These are phyloP conservation scores for Drosophila macrothrix DNA, from an alignment of 2,888 invertebrate species.

Conservation along the genomic window DNA sequence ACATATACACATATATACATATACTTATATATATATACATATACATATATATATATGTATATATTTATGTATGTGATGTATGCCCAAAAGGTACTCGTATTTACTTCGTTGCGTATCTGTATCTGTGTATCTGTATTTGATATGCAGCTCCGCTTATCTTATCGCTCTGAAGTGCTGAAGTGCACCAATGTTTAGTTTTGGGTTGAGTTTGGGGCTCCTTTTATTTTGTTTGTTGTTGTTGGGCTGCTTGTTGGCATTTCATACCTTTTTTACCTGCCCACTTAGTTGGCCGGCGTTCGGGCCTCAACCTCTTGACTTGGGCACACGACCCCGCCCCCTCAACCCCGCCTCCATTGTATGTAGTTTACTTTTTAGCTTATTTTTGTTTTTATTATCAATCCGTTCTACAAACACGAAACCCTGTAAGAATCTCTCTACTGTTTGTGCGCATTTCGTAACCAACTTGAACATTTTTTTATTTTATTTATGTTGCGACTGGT, in stretches of 20 bases:
- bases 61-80: not conserved
- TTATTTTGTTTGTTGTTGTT: conserved; percentile 14
- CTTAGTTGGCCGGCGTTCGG: conserved; percentile 46
- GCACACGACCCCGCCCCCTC: conserved; percentile 33
- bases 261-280: conserved; percentile 61
- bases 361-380: conserved; percentile 27
- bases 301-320: conserved; percentile 75
- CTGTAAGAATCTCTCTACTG: conserved; percentile 31
- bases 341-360: not conserved
- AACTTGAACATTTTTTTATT: conserved; percentile 17
- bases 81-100: conserved; percentile 41
- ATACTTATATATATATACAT: not conserved
- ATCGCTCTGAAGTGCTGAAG: conserved; percentile 61
- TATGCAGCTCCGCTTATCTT: conserved; percentile 66
- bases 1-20: conserved; percentile 1
- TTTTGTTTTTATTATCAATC: conserved; percentile 58
- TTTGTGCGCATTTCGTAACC: conserved; percentile 60
- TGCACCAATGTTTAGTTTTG: conserved; percentile 59
- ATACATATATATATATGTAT: not conserved
- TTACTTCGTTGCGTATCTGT: conserved; percentile 18
- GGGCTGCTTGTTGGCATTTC: conserved; percentile 69
- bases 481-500: conserved; percentile 18
- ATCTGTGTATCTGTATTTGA: conserved; percentile 37
- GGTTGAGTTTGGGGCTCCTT: conserved; percentile 21
- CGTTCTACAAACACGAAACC: conserved; percentile 51